Evolutionary conservation across 2,888 invertebrate species (phyloP).

Genomic region (Sympetrum striolatum): DNA sequence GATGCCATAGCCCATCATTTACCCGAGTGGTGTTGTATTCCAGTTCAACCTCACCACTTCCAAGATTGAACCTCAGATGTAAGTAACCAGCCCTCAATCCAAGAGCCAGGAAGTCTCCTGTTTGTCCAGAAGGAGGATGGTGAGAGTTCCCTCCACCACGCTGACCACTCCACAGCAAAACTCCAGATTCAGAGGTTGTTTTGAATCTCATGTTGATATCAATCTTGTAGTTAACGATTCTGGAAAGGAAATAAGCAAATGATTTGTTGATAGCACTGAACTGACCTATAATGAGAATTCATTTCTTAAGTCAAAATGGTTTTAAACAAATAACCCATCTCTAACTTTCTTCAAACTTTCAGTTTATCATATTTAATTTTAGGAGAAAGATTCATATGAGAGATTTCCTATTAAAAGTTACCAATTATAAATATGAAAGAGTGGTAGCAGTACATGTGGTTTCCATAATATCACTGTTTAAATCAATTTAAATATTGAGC

Average conservation of each 20-base stretch:
- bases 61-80: slow-evolving; percentile 80
- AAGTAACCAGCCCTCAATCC: slow-evolving; percentile 82
- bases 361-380: no score
- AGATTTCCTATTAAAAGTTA: no score
- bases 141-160: slow-evolving; percentile 58
- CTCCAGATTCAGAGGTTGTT: slow-evolving; percentile 72
- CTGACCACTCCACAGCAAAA: slow-evolving; percentile 84
- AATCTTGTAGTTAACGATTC: slow-evolving; percentile 82
- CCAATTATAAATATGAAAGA: no score
- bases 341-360: no score
- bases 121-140: slow-evolving; percentile 61
- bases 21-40: slow-evolving; percentile 84
- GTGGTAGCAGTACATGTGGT: no score
- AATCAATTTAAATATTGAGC: no score
- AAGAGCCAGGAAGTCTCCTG: slow-evolving; percentile 80
- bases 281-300: no score
- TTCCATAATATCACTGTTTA: no score
- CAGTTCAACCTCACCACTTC: slow-evolving; percentile 85
- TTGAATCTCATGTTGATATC: slow-evolving; percentile 89
- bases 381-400: no score
- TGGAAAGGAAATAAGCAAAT: slow-evolving; percentile 54
- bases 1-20: slow-evolving; percentile 89
- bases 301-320: no score
- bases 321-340: no score
- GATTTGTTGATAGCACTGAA: no score